Evolutionary conservation across 1,140 invertebrate species (phyloP).

Genomic region (Dolichoris vasculosae): DNA sequence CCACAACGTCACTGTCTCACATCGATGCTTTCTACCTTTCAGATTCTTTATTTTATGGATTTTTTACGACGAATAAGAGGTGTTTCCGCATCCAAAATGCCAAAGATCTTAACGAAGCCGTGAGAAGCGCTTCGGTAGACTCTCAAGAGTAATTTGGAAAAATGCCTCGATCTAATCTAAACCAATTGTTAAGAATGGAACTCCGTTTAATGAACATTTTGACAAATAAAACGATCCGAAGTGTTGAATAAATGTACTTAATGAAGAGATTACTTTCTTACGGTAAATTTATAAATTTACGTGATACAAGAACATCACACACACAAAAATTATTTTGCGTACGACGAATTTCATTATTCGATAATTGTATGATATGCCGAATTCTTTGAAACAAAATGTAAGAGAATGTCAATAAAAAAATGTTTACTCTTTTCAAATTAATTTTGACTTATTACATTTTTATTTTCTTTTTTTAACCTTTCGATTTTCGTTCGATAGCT

Average conservation of each 20-base stretch:
- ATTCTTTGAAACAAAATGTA: slow-evolving; percentile 43
- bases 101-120: slow-evolving; percentile 46
- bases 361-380: slow-evolving; percentile 39
- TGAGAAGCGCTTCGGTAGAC: slow-evolving; percentile 25
- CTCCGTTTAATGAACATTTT: slow-evolving; percentile 31
- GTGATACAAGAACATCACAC: slow-evolving; percentile 27
- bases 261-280: slow-evolving; percentile 48
- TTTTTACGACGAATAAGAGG: slow-evolving; percentile 42
- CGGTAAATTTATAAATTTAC: slow-evolving; percentile 34
- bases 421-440: slow-evolving; percentile 49
- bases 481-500: neutral
- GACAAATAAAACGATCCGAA: slow-evolving; percentile 27
- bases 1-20: too few relatives aligned
- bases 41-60: slow-evolving; percentile 43
- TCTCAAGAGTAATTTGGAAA: slow-evolving; percentile 46
- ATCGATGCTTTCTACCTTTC: slow-evolving; percentile 8
- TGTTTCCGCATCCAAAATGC: slow-evolving; percentile 41
- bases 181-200: slow-evolving; percentile 39
- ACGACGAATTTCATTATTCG: slow-evolving; percentile 34
- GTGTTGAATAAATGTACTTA: slow-evolving; percentile 51
- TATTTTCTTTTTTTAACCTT: neutral
- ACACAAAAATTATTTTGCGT: slow-evolving; percentile 49
- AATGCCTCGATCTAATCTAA: slow-evolving; percentile 43
- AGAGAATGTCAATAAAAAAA: slow-evolving; percentile 50
- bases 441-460: neutral